Evolutionary conservation across 2,797 vertebrate genomes (phyloP), one percentile per base, ranked within the genome.

Genomic region (Parambassis ranga): DNA sequence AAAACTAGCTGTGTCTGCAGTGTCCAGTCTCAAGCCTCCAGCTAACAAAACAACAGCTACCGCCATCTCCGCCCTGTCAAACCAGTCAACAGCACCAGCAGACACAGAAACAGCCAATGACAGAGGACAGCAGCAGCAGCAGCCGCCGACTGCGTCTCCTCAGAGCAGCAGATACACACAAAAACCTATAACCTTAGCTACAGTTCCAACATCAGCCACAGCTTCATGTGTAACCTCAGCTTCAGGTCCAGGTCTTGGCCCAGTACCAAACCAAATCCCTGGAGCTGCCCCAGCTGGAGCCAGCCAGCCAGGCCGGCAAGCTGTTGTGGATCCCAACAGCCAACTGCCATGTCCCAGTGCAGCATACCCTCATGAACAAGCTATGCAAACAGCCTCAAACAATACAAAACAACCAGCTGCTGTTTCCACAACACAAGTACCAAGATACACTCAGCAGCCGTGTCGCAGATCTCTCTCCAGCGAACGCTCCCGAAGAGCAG

Each of bases 1-100:
- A 75, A 92, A 86, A 72, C 49, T 92, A 10, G 80, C 90, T 9
- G 89, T 91, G 35, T 91, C 90, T 24, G 69, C 91, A 14, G 79
- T 92, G 22, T 92, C 93, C 50, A 92, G 90, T 82, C 87, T 84
- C 53, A 91, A 89, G 72, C 87, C 88, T 46, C 89, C 87, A 37
- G 48, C 84, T 16, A 84, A 69, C 63, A 91, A 86, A 87, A 69
- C 84, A 9, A 49, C 84, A 51, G 68, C 83, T 59, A 73, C 79
- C 27, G 22, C 75, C 22, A 50, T 62, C 32, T 70, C 78, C 22
- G 79, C 57, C 72, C 30, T 78, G 37, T 70, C 84, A 23, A 84
- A 81, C 50, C 86, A 77, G 59, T 59, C 86, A 24, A 23, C 56
- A 30, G 19, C 75, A 20, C 43, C 77, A 47, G 33, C 82, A 28